phyloP scores from a whole-genome alignment of 2,888 invertebrate genomes.

The Volucella inanis region DNA sequence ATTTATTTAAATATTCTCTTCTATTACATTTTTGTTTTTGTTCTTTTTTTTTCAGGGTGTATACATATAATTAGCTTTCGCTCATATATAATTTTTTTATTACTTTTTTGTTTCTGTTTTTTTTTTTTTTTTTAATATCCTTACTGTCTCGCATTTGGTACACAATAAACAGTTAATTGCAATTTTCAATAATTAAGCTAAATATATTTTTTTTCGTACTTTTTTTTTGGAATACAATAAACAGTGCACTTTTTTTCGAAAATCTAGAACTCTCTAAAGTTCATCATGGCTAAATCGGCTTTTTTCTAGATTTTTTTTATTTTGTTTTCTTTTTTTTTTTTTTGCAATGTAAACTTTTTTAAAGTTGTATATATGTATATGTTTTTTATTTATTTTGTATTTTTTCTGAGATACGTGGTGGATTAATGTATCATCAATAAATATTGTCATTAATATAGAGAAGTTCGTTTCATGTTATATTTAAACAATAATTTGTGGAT shows the following conservation, averaged over 20 bases:
- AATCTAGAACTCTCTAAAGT: conserved; percentile 47
- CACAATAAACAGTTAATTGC: conserved; percentile 60
- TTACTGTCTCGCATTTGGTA: no score
- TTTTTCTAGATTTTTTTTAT: conserved; percentile 15
- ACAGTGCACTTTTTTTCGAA: conserved; percentile 63
- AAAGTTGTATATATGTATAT: background rate
- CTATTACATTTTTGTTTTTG: conserved; percentile 59
- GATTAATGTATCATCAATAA: conserved; percentile 60
- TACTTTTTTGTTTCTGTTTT: conserved; percentile 45
- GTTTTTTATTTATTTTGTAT: conserved; percentile 45
- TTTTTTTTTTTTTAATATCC: conserved; percentile 31
- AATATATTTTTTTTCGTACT: conserved; percentile 26
- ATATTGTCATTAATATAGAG: conserved; percentile 68
- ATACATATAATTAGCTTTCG: conserved; percentile 64
- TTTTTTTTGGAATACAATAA: conserved; percentile 57
- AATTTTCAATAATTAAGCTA: conserved; percentile 72
- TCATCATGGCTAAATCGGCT: conserved; percentile 53
- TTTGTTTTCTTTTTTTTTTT: conserved; percentile 4
- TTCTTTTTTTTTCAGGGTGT: conserved; percentile 45
- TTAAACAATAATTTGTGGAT: conserved; percentile 14
- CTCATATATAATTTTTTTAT: conserved; percentile 53
- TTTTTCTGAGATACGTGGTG: conserved; percentile 64
- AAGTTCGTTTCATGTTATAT: conserved; percentile 29
- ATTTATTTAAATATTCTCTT: conserved; percentile 75
- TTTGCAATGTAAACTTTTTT: conserved; percentile 33